A percentile compares a stretch with the other conserved stretches of the same genome.
These are phyloP conservation scores for Antigone vipio DNA, from an alignment of 2,113 vertebrate species.

Conservation along the genomic window DNA sequence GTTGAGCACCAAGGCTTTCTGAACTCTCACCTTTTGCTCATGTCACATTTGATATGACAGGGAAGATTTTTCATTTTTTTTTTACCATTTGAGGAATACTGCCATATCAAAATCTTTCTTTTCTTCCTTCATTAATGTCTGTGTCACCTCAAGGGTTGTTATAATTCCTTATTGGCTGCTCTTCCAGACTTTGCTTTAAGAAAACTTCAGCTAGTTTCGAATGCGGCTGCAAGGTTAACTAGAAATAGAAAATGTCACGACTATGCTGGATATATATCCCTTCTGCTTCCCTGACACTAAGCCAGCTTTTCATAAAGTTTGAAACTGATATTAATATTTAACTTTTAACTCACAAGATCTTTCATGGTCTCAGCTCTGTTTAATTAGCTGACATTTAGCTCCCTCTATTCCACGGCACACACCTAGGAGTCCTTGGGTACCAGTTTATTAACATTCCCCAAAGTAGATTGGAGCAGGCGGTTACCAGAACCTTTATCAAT, in stretches of 20 bases:
- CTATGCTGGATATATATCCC: neutral
- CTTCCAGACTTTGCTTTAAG: conserved; percentile 20
- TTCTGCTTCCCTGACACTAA: conserved; percentile 3
- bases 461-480: conserved; percentile 47
- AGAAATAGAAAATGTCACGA: conserved; percentile 32
- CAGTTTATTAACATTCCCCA: conserved; percentile 45
- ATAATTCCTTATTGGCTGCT: conserved; percentile 14
- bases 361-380: conserved; percentile 47
- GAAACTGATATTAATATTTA: conserved; percentile 62
- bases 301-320: conserved; percentile 38
- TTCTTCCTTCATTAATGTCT: conserved; percentile 24
- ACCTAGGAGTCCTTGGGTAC: conserved; percentile 31
- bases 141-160: conserved; percentile 30
- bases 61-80: neutral
- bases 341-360: conserved; percentile 45
- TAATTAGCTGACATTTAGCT: conserved; percentile 56
- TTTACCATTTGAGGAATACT: neutral
- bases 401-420: neutral
- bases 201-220: conserved; percentile 43
- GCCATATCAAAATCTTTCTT: neutral
- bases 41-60: neutral
- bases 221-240: conserved; percentile 17
- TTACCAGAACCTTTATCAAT: conserved; percentile 39
- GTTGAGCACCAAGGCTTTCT: neutral
- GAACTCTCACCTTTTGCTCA: neutral